Evolutionary conservation across 2,888 invertebrate genomes (phyloP), one percentile per base, ranked within the genome.

Genomic region (Caenorhabditis afra): DNA sequence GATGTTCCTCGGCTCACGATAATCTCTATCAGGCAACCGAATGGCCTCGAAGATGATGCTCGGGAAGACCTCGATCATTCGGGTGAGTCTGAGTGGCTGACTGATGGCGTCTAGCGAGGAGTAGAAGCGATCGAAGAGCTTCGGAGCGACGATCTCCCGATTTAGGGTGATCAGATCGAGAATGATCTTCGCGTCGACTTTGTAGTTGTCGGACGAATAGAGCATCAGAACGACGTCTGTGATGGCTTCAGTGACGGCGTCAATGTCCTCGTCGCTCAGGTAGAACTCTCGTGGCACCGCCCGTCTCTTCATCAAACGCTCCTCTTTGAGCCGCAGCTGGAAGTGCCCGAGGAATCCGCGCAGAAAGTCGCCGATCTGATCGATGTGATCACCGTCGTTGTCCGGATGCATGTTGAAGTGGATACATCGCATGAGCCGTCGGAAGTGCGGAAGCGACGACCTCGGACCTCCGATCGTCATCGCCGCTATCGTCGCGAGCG

Each of bases 381-480:
- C 55, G 7, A 61, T 64, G 52, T 82, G 81, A 11, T 62, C 66
- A n/a, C 83, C 83, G 10, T 44, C 12, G 45, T 82, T 79, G 14
- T 71, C 47, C 10, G 83, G 83, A 53, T 85, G 82, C n/a, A 79
- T 65, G 39, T 77, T 75, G 22, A 82, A 66, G 12, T 76, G 77
- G 57, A 85, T 70, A 41, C 74, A 77, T 16, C 73, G 52, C 64
- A 85, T 81, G 7, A 83, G 80, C 22, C 82, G 80, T 49, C 75
- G 49, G 35, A 83, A 78, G 29, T 82, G 73, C 0, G 65, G 18
- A 5, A 83, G 59, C 11, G 81, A 77, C 61, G 67, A 79, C n/a
- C 57, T 44, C 0, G 79, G 79, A 47, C 79, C 79, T 10, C 79
- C 79, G 35, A 79, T 79, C 0, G 79, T 64, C 39, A 47, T 45